phyloP scores from a whole-genome alignment of 2,113 vertebrate genomes.

The Phycodurus eques region DNA sequence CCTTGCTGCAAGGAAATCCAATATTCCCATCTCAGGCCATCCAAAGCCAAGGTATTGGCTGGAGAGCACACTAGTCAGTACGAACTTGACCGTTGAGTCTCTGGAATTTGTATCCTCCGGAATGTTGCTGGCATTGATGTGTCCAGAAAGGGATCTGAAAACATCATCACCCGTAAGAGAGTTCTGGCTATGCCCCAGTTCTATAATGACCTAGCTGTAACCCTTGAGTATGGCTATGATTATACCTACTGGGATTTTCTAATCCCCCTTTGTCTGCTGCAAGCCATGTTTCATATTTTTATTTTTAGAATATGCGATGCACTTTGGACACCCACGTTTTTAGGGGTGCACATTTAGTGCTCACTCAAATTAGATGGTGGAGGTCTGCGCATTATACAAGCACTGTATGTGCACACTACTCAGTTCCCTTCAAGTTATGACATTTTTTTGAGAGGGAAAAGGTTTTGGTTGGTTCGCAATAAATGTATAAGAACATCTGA shows the following conservation, averaged over 20 bases:
- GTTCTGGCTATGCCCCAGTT: neutral
- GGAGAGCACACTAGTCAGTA: neutral
- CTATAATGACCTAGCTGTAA: neutral
- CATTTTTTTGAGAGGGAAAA: too few relatives aligned
- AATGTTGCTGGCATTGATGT: neutral
- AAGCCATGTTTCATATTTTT: too few relatives aligned
- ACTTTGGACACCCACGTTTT: too few relatives aligned
- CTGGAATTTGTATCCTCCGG: neutral
- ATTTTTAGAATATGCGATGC: too few relatives aligned
- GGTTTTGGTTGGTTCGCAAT: too few relatives aligned
- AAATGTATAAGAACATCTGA: too few relatives aligned
- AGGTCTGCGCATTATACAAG: too few relatives aligned
- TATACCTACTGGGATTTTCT: neutral
- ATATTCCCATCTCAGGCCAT: conserved; percentile 2
- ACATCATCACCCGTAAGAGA: neutral
- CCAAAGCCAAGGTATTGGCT: neutral
- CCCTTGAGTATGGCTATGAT: neutral
- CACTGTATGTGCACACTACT: too few relatives aligned
- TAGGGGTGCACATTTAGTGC: too few relatives aligned
- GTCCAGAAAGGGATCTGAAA: neutral
- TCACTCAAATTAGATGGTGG: too few relatives aligned
- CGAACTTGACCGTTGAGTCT: neutral
- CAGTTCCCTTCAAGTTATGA: too few relatives aligned
- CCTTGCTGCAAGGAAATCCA: neutral
- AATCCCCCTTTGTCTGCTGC: too few relatives aligned